phyloP scores from a whole-genome alignment of 2,888 invertebrate species.

The Aphidius colemani region DNA sequence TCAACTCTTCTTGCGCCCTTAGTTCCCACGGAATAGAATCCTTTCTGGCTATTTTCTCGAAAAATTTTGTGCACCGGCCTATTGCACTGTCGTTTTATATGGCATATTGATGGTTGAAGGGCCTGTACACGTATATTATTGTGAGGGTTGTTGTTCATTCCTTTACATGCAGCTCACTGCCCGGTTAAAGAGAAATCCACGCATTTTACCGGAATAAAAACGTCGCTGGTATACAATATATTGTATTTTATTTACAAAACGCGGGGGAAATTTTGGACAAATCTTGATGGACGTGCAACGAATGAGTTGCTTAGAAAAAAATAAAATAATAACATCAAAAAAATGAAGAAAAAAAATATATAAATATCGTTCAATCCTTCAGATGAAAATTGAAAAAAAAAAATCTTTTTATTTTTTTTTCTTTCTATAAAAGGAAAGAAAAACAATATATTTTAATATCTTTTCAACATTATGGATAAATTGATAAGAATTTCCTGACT shows the following conservation, averaged over 20 bases:
- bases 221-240: slow-evolving; percentile 33
- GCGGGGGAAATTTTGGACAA: slow-evolving; percentile 35
- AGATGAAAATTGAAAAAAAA: not conserved
- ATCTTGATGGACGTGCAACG: slow-evolving; percentile 51
- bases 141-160: slow-evolving; percentile 21
- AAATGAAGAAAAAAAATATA: not conserved
- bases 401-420: not conserved
- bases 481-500: too few relatives aligned
- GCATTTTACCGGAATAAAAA: slow-evolving; percentile 32
- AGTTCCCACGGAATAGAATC: slow-evolving; percentile 56
- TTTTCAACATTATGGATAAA: too few relatives aligned
- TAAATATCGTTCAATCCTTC: slow-evolving; percentile 3
- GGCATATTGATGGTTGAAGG: not conserved
- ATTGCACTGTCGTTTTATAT: not conserved
- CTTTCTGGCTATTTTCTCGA: slow-evolving; percentile 50
- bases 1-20: slow-evolving; percentile 53
- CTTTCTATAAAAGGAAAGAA: too few relatives aligned
- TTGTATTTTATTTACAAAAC: slow-evolving; percentile 36
- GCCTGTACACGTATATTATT: not conserved
- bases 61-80: slow-evolving; percentile 44
- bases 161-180: slow-evolving; percentile 21
- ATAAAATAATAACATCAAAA: too few relatives aligned
- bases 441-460: too few relatives aligned
- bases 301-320: slow-evolving; percentile 27
- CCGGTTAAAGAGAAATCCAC: slow-evolving; percentile 35